Evolutionary conservation across 1,140 invertebrate species (phyloP).

Genomic region (Pantala flavescens): DNA sequence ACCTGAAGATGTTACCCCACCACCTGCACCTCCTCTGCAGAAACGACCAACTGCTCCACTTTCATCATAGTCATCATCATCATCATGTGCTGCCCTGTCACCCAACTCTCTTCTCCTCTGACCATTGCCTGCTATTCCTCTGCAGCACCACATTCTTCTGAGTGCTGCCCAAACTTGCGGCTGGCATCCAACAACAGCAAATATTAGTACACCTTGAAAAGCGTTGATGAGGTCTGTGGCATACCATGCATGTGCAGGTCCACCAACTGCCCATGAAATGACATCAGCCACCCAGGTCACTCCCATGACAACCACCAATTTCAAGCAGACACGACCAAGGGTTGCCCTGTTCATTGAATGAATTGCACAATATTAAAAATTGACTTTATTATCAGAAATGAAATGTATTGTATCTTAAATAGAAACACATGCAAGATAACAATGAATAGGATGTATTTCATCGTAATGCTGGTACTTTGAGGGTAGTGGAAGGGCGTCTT

Average conservation of each 20-base stretch:
- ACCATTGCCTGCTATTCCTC: neutral
- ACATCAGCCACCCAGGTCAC: slow-evolving; percentile 76
- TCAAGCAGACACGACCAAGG: slow-evolving; percentile 65
- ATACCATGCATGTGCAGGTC: slow-evolving; percentile 66
- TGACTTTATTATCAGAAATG: too few relatives aligned
- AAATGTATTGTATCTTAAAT: too few relatives aligned
- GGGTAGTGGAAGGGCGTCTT: too few relatives aligned
- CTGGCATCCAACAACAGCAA: slow-evolving; percentile 77
- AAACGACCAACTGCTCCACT: neutral
- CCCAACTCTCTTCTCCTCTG: neutral
- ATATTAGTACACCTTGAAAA: slow-evolving; percentile 79
- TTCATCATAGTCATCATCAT: neutral
- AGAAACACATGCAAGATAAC: too few relatives aligned
- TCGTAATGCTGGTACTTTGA: too few relatives aligned
- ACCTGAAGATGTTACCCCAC: neutral
- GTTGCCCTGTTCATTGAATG: slow-evolving; percentile 46
- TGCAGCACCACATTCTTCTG: slow-evolving; percentile 47
- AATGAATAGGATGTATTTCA: too few relatives aligned
- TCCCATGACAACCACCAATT: slow-evolving; percentile 76
- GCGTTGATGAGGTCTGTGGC: slow-evolving; percentile 65
- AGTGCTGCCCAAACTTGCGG: slow-evolving; percentile 63
- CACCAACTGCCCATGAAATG: slow-evolving; percentile 60
- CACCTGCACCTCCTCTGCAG: neutral
- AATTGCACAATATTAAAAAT: slow-evolving; percentile 30
- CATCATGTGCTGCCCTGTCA: neutral